Conservation (phyloP, 2,113 vertebrate species). For the Bufo gargarizans region DNA sequence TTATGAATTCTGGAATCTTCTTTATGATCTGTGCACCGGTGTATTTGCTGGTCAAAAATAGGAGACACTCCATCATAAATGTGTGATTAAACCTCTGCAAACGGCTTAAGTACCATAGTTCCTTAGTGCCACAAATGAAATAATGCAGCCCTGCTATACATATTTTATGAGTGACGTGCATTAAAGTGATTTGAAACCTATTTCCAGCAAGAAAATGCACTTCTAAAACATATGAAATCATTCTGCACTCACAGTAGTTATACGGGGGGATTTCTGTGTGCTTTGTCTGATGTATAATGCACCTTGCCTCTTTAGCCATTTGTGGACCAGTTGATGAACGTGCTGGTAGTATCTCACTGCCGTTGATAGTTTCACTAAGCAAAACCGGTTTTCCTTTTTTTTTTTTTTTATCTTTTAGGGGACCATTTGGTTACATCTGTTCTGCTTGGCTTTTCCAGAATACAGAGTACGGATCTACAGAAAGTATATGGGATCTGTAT, state of each 20-base stretch:
- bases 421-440: no score
- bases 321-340: neutral
- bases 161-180: constrained; percentile 27
- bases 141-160: constrained; percentile 8
- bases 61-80: neutral
- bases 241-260: neutral
- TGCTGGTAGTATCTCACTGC: no score
- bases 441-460: no score
- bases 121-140: neutral
- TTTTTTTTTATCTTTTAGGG: no score
- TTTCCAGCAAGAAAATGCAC: neutral
- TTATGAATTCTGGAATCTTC: neutral
- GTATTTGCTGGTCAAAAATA: neutral
- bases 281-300: neutral
- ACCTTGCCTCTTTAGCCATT: neutral
- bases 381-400: no score
- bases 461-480: no score
- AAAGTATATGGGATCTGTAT: no score
- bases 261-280: neutral
- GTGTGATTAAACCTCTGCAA: constrained; percentile 14
- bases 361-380: no score
- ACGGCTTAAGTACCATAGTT: neutral
- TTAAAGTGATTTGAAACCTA: constrained; percentile 22
- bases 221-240: constrained; percentile 3
- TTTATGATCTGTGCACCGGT: neutral